Evolutionary conservation across 2,797 vertebrate genomes (phyloP), one percentile per base, ranked within the genome.

Genomic region (Melopsittacus undulatus): DNA sequence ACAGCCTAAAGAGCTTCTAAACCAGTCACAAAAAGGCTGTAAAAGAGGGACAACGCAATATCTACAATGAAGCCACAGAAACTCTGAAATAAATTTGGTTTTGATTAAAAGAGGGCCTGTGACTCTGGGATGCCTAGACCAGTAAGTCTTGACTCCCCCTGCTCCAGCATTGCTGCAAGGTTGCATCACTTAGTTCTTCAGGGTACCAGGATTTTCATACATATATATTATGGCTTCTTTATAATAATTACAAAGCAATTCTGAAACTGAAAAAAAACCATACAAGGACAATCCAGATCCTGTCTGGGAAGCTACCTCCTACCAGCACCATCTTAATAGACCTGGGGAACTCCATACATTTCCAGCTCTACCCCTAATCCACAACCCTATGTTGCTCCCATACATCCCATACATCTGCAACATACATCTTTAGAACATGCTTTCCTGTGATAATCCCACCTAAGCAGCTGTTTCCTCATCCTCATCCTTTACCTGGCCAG

Each of bases 301-400:
- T 83, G 8, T 7, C 3, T 51, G 19, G 7, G 61, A 75, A 88
- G 72, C 8, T 13, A 16, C 52, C 12, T 66, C n/a, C 32, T 30
- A 38, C 30, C 42, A 84, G 43, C 6, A 9, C 9, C 14, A 61
- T 42, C 11, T 15, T 51, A 70, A 63, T 4, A 80, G 29, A 38
- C 23, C 51, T 11, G 13, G 46, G 11, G 14, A 83, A 89, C 27
- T 74, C n/a, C 34, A 69, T 6, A 48, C 4, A 22, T 56, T 80
- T 77, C 45, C 66, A 83, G 13, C 20, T 74, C 48, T 11, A 2
- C 7, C 38, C n/a, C 29, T 77, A 27, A 57, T 32, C 48, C 21
- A 59, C 2, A 1, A 59, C 2, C 21, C 11, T 43, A 54, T 0
- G 0, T 17, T 75, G 36, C n/a, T 78, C 48, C 27, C 68, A 77